Evolutionary conservation across 2,113 vertebrate species (phyloP).

Genomic region (Holacanthus passer): DNA sequence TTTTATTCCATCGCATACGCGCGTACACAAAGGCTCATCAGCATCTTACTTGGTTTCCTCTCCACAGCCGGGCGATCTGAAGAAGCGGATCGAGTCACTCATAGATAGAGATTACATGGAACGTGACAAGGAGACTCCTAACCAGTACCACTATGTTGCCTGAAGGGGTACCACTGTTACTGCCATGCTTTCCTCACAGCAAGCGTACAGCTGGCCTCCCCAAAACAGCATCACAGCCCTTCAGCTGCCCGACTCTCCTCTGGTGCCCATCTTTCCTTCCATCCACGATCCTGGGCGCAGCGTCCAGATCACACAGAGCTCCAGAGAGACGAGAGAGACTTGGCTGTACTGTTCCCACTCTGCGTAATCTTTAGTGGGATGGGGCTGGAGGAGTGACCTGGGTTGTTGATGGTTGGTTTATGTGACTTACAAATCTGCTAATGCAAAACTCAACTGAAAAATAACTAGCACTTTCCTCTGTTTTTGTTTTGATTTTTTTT

Average conservation of each 20-base stretch:
- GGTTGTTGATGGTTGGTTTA: constrained; percentile 64
- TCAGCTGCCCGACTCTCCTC: constrained; percentile 67
- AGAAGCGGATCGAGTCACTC: constrained; percentile 97
- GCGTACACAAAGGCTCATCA: background rate
- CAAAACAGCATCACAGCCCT: constrained; percentile 64
- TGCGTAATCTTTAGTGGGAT: constrained; percentile 48
- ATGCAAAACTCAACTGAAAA: constrained; percentile 74
- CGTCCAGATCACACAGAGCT: constrained; percentile 59
- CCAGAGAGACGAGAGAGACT: constrained; percentile 62
- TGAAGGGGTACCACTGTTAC: constrained; percentile 78
- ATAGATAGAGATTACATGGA: constrained; percentile 99
- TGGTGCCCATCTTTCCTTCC: constrained; percentile 64
- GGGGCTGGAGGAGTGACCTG: constrained; percentile 52
- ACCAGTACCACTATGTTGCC: constrained; percentile 98
- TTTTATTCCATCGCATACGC: background rate
- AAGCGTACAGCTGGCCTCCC: constrained; percentile 56
- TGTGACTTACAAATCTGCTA: constrained; percentile 74
- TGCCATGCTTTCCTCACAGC: constrained; percentile 62
- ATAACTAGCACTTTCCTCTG: constrained; percentile 81
- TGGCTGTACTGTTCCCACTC: constrained; percentile 51
- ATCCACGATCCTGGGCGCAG: constrained; percentile 44
- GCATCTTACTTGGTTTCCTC: background rate
- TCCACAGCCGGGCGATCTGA: constrained; percentile 93
- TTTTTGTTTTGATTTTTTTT: constrained; percentile 46
- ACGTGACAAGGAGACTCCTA: constrained; percentile 95